Conservation (phyloP, 2,797 vertebrate genomes). For the Syndactyla subalaris region DNA sequence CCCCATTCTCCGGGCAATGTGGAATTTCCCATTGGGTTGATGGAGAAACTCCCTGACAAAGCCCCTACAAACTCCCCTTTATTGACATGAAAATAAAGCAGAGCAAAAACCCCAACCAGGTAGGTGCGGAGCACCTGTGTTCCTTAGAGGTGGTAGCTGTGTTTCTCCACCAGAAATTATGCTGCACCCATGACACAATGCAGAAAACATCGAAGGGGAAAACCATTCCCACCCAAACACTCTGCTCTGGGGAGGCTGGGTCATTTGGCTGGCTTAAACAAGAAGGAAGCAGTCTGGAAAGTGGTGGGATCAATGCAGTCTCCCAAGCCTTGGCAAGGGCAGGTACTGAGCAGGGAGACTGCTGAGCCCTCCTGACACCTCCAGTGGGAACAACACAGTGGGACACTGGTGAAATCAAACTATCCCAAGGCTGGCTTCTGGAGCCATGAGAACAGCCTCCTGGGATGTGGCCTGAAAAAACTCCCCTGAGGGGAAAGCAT, state of each 20-base stretch:
- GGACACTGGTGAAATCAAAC: neutral
- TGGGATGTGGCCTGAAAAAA: neutral
- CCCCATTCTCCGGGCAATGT: neutral
- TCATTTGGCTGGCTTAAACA: neutral
- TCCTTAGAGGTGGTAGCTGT: neutral
- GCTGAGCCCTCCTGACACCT: neutral
- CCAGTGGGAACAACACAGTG: neutral
- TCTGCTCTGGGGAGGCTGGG: neutral
- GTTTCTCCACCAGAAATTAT: neutral
- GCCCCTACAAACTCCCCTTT: neutral
- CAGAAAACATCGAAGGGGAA: neutral
- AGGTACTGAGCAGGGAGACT: neutral
- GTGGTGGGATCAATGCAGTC: neutral
- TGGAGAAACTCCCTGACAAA: neutral
- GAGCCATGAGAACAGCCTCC: neutral
- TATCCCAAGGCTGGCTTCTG: neutral
- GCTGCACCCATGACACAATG: neutral
- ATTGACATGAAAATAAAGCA: neutral
- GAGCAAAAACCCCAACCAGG: neutral
- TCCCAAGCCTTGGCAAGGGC: neutral
- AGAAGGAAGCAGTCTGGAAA: neutral
- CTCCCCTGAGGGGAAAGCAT: neutral
- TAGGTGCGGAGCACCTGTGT: neutral
- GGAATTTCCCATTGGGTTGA: neutral
- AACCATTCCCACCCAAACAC: neutral